These are phyloP conservation scores for Tautogolabrus adspersus DNA, from an alignment of 2,113 vertebrate species.

Conservation along the genomic window DNA sequence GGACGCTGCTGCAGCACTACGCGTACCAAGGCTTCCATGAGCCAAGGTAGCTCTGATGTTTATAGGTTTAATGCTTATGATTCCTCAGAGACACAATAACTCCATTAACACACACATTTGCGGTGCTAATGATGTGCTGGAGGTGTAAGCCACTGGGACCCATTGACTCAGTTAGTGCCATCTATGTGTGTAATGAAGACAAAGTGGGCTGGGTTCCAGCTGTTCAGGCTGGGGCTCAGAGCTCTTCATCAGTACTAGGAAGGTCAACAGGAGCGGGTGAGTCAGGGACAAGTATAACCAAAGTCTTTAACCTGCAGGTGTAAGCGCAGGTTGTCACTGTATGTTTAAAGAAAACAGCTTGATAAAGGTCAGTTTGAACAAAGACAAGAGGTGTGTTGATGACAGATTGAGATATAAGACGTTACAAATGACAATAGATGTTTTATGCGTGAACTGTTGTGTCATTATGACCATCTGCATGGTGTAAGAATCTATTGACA, in stretches of 20 bases:
- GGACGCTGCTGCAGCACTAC: conserved; percentile 96
- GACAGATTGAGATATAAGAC: neutral
- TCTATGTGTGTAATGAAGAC: conserved; percentile 67
- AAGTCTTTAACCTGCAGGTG: conserved; percentile 14
- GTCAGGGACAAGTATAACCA: conserved; percentile 11
- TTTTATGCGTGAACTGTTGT: neutral
- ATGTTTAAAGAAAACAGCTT: conserved; percentile 3
- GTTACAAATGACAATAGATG: neutral
- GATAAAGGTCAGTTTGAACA: neutral
- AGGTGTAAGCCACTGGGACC: conserved; percentile 47
- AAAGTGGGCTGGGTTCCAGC: conserved; percentile 35
- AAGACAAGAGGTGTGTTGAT: neutral
- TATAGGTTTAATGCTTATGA: neutral
- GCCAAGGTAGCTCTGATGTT: conserved; percentile 86
- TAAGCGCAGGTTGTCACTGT: neutral
- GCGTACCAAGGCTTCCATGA: conserved; percentile 96
- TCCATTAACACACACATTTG: conserved; percentile 46
- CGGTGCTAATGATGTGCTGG: conserved; percentile 37
- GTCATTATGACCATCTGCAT: conserved; percentile 19
- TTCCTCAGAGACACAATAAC: conserved; percentile 29
- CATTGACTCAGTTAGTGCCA: conserved; percentile 51
- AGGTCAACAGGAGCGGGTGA: conserved; percentile 25
- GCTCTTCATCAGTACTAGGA: conserved; percentile 40
- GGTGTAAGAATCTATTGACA: conserved; percentile 12
- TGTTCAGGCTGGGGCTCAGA: conserved; percentile 5